A percentile compares a stretch with the other conserved stretches of the same genome.
phyloP scores from a whole-genome alignment of 1,140 invertebrate genomes.

The Monochamus saltuarius region DNA sequence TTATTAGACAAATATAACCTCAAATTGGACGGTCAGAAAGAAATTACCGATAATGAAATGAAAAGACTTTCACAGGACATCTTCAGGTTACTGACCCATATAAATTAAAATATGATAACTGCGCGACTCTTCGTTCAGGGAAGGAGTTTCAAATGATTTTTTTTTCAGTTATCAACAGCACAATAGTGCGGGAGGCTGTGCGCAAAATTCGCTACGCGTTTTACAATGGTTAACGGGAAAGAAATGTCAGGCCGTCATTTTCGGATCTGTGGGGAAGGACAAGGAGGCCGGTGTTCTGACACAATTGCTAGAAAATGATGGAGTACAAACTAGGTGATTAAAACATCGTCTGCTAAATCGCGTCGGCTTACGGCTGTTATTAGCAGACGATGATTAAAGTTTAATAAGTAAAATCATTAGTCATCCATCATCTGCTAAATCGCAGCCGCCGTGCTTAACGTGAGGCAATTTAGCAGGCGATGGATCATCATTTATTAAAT shows the following conservation, averaged over 20 bases:
- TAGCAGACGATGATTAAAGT: too few species aligned
- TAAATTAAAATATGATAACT: too few species aligned
- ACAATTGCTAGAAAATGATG: constrained; percentile 49
- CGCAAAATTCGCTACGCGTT: constrained; percentile 57
- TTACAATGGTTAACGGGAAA: constrained; percentile 56
- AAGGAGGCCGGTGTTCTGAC: constrained; percentile 50
- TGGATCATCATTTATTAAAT: constrained; percentile 2
- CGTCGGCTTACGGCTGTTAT: too few species aligned
- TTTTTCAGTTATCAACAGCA: too few species aligned
- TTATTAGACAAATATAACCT: constrained; percentile 61
- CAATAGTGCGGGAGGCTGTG: constrained; percentile 54
- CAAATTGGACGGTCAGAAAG: constrained; percentile 54
- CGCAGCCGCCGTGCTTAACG: too few species aligned
- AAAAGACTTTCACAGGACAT: constrained; percentile 38
- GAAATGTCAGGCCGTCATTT: constrained; percentile 47
- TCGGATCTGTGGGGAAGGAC: constrained; percentile 57
- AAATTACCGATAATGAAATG: constrained; percentile 50
- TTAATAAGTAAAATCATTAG: too few species aligned
- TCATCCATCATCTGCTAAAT: too few species aligned
- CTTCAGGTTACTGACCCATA: constrained; percentile 29
- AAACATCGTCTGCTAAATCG: constrained; percentile 3
- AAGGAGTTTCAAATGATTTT: too few species aligned
- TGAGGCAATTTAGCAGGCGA: too few species aligned
- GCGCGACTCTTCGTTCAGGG: too few species aligned
- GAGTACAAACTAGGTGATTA: constrained; percentile 52